Conservation (phyloP, 2,888 invertebrate species). For the Chymomyza amoena region DNA sequence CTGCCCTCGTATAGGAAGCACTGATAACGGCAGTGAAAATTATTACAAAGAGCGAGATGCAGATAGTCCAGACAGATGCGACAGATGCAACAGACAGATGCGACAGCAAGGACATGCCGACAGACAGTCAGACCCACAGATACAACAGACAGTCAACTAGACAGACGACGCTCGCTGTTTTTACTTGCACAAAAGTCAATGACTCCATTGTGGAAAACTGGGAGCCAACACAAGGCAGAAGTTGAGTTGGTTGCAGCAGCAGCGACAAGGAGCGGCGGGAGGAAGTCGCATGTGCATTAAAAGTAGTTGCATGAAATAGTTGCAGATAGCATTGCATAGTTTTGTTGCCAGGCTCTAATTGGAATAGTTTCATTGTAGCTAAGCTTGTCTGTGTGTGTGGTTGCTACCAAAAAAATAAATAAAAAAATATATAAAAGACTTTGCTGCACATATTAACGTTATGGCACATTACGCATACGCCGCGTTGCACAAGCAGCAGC, state of each 20-base stretch:
- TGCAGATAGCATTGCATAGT: slow-evolving; percentile 58
- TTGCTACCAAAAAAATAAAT: not conserved
- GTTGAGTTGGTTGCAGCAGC: not conserved
- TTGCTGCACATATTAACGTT: not conserved
- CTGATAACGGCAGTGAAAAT: slow-evolving; percentile 50
- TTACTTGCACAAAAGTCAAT: slow-evolving; percentile 57
- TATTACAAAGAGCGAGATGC: slow-evolving; percentile 54
- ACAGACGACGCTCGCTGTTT: slow-evolving; percentile 30
- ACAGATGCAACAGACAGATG: slow-evolving; percentile 6
- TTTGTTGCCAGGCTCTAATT: slow-evolving; percentile 62
- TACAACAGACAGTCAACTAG: slow-evolving; percentile 19
- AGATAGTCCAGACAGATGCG: slow-evolving; percentile 26
- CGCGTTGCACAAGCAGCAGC: not conserved
- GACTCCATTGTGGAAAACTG: slow-evolving; percentile 63
- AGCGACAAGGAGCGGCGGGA: not conserved
- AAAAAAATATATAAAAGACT: not conserved
- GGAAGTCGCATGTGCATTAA: slow-evolving; percentile 58
- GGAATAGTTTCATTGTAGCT: slow-evolving; percentile 65
- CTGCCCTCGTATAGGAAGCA: not conserved
- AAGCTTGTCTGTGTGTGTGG: slow-evolving; percentile 1
- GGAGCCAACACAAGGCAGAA: slow-evolving; percentile 6
- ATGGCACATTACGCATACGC: slow-evolving; percentile 42
- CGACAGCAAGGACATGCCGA: slow-evolving; percentile 45
- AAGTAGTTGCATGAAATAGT: slow-evolving; percentile 63
- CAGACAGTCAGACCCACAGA: slow-evolving; percentile 32